Base-by-base conservation (phyloP, 2,888 invertebrate species). In the Acleris sparsana region DNA sequence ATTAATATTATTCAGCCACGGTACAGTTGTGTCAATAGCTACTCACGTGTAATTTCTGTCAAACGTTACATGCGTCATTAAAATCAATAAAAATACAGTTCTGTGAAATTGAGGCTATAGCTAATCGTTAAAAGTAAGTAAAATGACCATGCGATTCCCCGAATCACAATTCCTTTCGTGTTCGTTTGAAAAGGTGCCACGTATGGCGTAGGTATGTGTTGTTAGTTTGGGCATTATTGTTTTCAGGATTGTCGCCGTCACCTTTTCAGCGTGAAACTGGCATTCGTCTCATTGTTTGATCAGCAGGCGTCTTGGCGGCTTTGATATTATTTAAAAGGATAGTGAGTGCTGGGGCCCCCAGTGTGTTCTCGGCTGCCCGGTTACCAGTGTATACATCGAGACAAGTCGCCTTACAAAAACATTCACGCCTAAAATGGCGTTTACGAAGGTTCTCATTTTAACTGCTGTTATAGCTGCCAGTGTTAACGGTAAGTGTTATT, bases 201-300 rank as follows among this genome's bases (percentile, higher is more conserved):
- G 68, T 64, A 53, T 46, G 62, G 64, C 61, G 53, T 64, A 53
- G 60, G 29, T 48, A 52, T n/a, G n/a, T n/a, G n/a, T 62, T 62
- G 56, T 67, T 53, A 39, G 20, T 49, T 43, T 57, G 39, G 39
- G 13, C 33, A 9, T 61, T 61, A 33, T 52, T 58, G 57, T 66
- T 53, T 71, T 65, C 72, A 71, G 62, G 53, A 39, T 63, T 53
- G 63, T 51, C 63, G 51, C 62, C 53, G 63, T 51, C 65, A 53
- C 59, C 58, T 63, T 67, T 71, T 70, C 67, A 71, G 77, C 73
- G 68, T 71, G 69, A 74, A 73, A 73, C 61, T 69, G 68, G 44
- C 72, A 84, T 85, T 87, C 74, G 87, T 77, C 77, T 76, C 79
- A 80, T 64, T 88, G 73, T 90, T 88, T 88, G 72, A 69, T 80